Conservation (phyloP, 2,888 invertebrate species). For the Scotopteryx bipunctaria region DNA sequence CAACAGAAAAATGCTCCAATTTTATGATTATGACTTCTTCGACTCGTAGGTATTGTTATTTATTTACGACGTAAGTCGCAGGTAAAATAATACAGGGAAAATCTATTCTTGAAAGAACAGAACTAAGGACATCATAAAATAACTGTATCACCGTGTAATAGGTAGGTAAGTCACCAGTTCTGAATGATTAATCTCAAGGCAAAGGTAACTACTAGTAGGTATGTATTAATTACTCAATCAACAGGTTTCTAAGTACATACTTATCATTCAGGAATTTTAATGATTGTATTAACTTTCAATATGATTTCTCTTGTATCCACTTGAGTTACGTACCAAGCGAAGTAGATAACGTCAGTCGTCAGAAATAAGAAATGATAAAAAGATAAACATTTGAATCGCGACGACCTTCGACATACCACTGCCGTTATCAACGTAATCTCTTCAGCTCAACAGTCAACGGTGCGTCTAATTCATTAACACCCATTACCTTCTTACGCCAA, state of each 20-base stretch:
- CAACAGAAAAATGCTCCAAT: constrained; percentile 36
- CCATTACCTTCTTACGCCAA: constrained; percentile 67
- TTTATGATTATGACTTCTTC: constrained; percentile 30
- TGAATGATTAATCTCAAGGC: constrained; percentile 1
- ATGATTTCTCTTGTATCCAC: background rate
- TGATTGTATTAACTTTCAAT: too few relatives aligned
- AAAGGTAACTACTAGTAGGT: background rate
- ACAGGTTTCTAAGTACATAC: constrained; percentile 7
- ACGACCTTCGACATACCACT: constrained; percentile 59
- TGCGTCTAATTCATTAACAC: constrained; percentile 58
- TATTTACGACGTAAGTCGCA: constrained; percentile 6
- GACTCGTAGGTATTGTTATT: constrained; percentile 20
- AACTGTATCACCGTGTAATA: constrained; percentile 1
- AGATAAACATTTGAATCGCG: constrained; percentile 62
- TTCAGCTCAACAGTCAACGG: constrained; percentile 40
- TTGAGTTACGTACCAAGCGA: background rate
- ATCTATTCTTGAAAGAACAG: constrained; percentile 5
- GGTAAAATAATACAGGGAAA: constrained; percentile 12
- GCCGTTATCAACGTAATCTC: constrained; percentile 51
- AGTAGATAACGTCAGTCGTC: constrained; percentile 42
- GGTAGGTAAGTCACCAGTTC: background rate
- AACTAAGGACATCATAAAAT: constrained; percentile 5
- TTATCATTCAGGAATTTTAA: too few relatives aligned
- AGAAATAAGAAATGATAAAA: constrained; percentile 46
- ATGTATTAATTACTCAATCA: constrained; percentile 11